Evolutionary conservation across 2,797 vertebrate genomes (phyloP), one percentile per base, ranked within the genome.

Genomic region (Oreonectes daqikongensis): DNA sequence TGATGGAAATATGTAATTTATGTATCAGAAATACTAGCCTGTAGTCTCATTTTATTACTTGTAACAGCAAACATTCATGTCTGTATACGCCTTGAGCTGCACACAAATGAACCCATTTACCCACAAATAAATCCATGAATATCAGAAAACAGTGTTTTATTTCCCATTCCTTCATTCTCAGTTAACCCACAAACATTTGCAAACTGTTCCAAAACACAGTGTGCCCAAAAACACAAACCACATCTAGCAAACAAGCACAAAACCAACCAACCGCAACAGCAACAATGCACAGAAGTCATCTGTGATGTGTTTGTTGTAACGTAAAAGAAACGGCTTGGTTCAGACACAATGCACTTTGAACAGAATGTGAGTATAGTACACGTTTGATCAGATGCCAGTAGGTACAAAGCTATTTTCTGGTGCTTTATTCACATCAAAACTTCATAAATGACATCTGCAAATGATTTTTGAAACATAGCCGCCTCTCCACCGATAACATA

Each of bases 171-270:
- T 59, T 65, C 42, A n/a, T 28, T 38, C 20, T 15, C 14, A 60
- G 64, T 60, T 60, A 46, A 35, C 64, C 65, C 52, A 76, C 74
- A 76, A 60, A 60, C 17, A 75, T 75, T 67, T 68, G 20, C 42
- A 59, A 75, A 44, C 38, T 18, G 12, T 26, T 76, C 44, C 48
- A 76, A 60, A 59, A 60, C 40, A 48, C 3, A 42, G 24, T 69
- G 42, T n/a, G 53, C 65, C 65, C 42, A 12, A 32, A n/a, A 69
- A 69, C 65, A 9, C 53, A 69, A 76, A 35, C 74, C 74, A 59
- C 74, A 76, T 69, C 42, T 76, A 40, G 65, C 65, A 68, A 32
- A 48, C n/a, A 24, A 8, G 20, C n/a, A 26, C 40, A 26, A 59
- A 57, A 55, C 28, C 24, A 66, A 68, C 28, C 18, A 1, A 40